A percentile compares a stretch with the other conserved stretches of the same genome.
Conservation (phyloP, 2,797 vertebrate genomes). For the Cottoperca gobio region DNA sequence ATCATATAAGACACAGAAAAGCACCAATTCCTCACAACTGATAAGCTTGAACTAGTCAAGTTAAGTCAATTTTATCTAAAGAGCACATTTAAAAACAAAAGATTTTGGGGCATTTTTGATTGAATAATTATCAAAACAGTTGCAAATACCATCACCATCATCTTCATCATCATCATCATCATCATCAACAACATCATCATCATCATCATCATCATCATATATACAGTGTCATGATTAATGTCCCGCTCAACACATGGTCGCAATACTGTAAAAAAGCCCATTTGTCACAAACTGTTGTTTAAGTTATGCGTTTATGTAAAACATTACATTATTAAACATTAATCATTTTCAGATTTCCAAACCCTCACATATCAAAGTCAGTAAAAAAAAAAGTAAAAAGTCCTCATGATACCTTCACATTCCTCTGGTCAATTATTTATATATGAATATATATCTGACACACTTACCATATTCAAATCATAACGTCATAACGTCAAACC, state of each 20-base stretch:
- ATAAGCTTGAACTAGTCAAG: background rate
- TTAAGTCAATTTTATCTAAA: background rate
- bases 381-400: too few species aligned
- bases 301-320: background rate
- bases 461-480: too few species aligned
- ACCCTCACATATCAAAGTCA: background rate
- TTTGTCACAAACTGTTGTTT: background rate
- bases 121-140: background rate
- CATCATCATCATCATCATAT: background rate
- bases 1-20: constrained; percentile 1
- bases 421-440: too few species aligned
- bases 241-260: too few species aligned
- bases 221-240: background rate
- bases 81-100: background rate
- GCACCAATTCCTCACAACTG: too few species aligned
- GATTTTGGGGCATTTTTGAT: background rate
- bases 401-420: too few species aligned
- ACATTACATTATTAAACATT: background rate
- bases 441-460: too few species aligned
- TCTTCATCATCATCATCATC: too few species aligned
- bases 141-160: too few species aligned
- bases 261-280: background rate
- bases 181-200: too few species aligned
- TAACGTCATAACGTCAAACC: too few species aligned
- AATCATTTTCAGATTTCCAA: background rate